Evolutionary conservation across 2,888 invertebrate species (phyloP).

Genomic region (Limnephilus marmoratus): DNA sequence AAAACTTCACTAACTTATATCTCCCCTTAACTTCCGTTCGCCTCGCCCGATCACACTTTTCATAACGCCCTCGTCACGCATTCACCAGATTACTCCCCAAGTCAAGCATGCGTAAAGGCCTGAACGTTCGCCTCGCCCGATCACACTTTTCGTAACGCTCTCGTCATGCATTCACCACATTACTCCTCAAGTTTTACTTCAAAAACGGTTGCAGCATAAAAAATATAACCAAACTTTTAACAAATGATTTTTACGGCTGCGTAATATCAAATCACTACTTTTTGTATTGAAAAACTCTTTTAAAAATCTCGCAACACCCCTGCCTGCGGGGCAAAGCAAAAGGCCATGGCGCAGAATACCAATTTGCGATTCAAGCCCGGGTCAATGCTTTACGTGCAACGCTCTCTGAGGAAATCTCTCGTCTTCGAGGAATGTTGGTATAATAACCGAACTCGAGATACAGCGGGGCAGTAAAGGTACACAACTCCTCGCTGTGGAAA

Average conservation of each 20-base stretch:
- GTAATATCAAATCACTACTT: background rate
- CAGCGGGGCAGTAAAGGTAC: background rate
- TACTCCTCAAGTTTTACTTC: no score
- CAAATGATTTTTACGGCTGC: background rate
- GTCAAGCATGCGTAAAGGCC: no score
- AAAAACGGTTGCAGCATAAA: no score
- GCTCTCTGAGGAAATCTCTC: constrained; percentile 27
- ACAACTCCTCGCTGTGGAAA: background rate
- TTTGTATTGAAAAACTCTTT: background rate
- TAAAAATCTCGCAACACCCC: background rate
- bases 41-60: no score
- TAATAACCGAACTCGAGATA: background rate
- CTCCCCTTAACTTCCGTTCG: no score
- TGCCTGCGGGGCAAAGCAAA: constrained; percentile 40
- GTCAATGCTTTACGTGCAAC: constrained; percentile 41
- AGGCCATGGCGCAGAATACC: constrained; percentile 55
- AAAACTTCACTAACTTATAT: no score
- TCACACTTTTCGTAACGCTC: no score
- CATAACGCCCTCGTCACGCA: no score
- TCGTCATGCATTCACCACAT: no score
- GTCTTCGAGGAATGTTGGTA: background rate
- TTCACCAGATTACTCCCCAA: no score
- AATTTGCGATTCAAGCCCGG: constrained; percentile 53
- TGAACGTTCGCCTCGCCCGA: no score
- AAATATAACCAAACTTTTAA: background rate